Evolutionary conservation across 2,113 vertebrate species (phyloP), one percentile per base, ranked within the genome.

Genomic region (Seriola aureovittata): DNA sequence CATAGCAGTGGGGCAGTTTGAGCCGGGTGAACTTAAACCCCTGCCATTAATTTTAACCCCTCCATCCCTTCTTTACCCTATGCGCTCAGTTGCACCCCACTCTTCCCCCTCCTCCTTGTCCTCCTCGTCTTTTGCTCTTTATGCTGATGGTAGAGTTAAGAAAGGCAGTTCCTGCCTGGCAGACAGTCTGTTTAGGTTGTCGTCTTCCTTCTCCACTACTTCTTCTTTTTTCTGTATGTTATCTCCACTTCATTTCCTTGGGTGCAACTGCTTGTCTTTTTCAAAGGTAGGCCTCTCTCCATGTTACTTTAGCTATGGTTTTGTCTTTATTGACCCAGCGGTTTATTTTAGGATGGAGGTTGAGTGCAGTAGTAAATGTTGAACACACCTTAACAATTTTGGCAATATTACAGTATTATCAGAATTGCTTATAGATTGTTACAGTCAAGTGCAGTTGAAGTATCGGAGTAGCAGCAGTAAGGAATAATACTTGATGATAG

Each of bases 121-220:
- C 77, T 29, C 5, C 59, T 57, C 3, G 29, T 58, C 60, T 77
- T 67, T 74, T 50, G 21, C 66, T 72, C 74, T 74, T 5, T 75
- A 57, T 68, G 59, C 84, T 82, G 89, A 89, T 90, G 87, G 90
- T 81, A 82, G 63, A 92, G 93, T 90, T 90, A 89, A 89, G 91
- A 89, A 69, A 87, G 83, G 91, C 88, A 89, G 88, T 90, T 94
- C 89, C 92, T 91, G 89, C 75, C 85, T 88, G 86, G 82, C 76
- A 80, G 78, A 76, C 64, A 13, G 54, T 79, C 55, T 78, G 82
- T 92, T 90, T 91, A 69, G 71, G 74, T 88, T 83, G 70, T n/a
- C 57, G 59, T 89, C 80, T 86, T 85, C 76, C 75, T 77, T 70
- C 13, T 65, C 17, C 29, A 63, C 71, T 71, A 67, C 58, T 59